A percentile compares a stretch with the other conserved stretches of the same genome.
These are phyloP conservation scores for Paralinhomoeus sp. DNA, from an alignment of 2,888 invertebrate genomes.

Conservation along the genomic window DNA sequence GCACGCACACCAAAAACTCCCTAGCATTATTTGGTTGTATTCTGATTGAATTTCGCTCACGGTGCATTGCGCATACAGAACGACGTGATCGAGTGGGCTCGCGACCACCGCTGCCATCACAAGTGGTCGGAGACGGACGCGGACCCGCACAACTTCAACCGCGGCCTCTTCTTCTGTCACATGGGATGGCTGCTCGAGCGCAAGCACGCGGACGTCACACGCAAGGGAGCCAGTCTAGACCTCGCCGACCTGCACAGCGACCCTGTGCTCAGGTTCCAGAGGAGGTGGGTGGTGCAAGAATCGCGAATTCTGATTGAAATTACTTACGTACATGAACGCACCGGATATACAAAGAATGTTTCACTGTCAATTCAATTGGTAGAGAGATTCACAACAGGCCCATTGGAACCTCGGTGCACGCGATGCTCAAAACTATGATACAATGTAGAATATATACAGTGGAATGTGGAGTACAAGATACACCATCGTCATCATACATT, in stretches of 20 bases:
- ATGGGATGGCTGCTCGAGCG: slow-evolving; percentile 65
- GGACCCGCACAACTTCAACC: slow-evolving; percentile 68
- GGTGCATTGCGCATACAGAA: no score
- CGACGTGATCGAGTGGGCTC: slow-evolving; percentile 62
- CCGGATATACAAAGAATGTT: no score
- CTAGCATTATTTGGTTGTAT: neutral
- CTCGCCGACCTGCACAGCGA: slow-evolving; percentile 56
- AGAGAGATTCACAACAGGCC: no score
- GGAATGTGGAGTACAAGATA: no score
- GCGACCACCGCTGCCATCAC: slow-evolving; percentile 62
- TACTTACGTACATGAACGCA: no score
- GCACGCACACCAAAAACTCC: neutral
- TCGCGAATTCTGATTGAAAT: no score
- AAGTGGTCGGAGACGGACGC: slow-evolving; percentile 80
- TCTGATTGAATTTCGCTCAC: neutral
- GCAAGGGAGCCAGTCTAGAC: slow-evolving; percentile 44
- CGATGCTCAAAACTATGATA: no score
- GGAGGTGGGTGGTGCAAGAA: no score
- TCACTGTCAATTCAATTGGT: no score
- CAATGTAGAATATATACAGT: no score
- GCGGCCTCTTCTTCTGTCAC: slow-evolving; percentile 88
- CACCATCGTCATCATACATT: no score
- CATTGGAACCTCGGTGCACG: no score
- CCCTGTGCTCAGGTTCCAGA: slow-evolving; percentile 54
- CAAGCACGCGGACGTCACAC: slow-evolving; percentile 46